A percentile compares a stretch with the other conserved stretches of the same genome.
Evolutionary conservation across 64 coral and sea anemone genomes (phyloP).

Genomic region (Dendronephthya gigantea): DNA sequence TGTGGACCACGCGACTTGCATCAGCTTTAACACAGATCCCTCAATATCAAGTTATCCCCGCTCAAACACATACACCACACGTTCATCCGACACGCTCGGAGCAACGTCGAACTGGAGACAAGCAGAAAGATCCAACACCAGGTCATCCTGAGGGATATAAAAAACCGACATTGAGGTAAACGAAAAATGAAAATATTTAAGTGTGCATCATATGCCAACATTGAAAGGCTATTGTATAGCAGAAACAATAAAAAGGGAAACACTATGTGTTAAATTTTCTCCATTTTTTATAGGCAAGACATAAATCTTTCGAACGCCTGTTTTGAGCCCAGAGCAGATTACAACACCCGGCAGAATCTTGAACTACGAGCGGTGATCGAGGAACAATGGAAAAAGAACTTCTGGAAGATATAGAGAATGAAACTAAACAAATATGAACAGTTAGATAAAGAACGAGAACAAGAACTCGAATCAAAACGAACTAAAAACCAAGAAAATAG

Average conservation of each 20-base stretch:
- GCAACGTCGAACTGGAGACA: background rate
- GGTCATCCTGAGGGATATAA: background rate
- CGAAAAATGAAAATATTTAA: too few species aligned
- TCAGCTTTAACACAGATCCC: background rate
- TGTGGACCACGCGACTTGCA: background rate
- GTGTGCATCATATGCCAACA: too few species aligned
- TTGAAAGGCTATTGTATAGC: too few species aligned
- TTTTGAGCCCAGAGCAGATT: background rate
- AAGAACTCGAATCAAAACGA: background rate
- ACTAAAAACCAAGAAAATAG: too few species aligned
- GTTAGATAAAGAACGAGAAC: background rate
- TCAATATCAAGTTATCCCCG: background rate
- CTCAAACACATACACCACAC: background rate
- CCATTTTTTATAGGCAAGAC: background rate
- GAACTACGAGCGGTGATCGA: background rate
- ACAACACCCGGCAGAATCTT: background rate
- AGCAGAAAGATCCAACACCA: background rate
- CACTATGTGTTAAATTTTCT: too few species aligned
- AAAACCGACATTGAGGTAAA: background rate
- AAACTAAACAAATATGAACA: background rate
- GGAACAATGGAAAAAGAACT: background rate
- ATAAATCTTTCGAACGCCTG: background rate
- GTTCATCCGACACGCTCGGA: background rate
- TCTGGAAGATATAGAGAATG: background rate
- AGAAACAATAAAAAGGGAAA: too few species aligned